These are phyloP conservation scores for Serinus canaria DNA, from an alignment of 2,113 vertebrate species.

Conservation along the genomic window DNA sequence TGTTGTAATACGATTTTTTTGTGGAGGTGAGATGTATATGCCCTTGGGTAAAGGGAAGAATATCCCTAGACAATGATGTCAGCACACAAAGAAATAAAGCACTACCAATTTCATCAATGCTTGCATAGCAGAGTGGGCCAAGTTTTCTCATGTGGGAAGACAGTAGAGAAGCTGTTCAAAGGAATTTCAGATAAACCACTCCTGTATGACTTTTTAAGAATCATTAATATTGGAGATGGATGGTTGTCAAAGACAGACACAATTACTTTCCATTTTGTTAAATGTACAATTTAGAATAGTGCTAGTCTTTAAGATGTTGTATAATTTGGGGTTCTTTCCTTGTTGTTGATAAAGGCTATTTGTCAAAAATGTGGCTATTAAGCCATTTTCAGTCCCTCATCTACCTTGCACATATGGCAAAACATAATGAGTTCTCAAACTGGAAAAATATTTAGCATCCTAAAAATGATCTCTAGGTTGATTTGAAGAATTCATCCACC, in stretches of 20 bases:
- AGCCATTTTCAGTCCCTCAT: background rate
- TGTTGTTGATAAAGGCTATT: background rate
- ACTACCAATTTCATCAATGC: background rate
- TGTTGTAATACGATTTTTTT: background rate
- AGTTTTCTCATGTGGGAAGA: background rate
- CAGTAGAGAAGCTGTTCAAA: background rate
- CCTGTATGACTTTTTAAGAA: background rate
- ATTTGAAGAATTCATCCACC: background rate
- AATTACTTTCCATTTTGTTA: background rate
- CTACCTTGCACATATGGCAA: background rate
- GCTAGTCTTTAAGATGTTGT: background rate
- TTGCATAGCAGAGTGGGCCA: background rate
- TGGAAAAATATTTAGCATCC: background rate
- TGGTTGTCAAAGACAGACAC: background rate
- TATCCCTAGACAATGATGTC: background rate
- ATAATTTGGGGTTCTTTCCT: accelerated
- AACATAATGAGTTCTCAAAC: background rate
- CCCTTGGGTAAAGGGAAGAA: background rate
- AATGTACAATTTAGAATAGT: background rate
- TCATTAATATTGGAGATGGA: background rate
- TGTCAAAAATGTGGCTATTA: background rate
- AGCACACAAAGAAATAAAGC: background rate
- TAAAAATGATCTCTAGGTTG: background rate
- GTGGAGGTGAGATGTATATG: background rate
- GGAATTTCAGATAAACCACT: background rate